A percentile compares a stretch with the other conserved stretches of the same genome.
These are phyloP conservation scores for Paracanthobrama guichenoti DNA, from an alignment of 2,113 vertebrate species.

Conservation along the genomic window DNA sequence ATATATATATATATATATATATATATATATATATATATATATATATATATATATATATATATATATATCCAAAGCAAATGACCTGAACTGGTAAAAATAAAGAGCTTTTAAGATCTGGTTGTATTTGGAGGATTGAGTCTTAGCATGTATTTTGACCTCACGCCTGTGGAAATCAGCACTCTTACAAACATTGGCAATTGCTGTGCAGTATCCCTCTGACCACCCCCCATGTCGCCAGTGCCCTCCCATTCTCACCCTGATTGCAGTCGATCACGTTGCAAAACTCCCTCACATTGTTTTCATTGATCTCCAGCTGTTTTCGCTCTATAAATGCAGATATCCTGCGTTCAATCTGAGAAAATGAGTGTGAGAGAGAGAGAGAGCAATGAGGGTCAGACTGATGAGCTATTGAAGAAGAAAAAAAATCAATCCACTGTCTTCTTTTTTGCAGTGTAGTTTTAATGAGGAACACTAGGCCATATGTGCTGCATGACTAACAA, in stretches of 20 bases:
- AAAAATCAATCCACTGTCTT: constrained; percentile 63
- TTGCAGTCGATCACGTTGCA: constrained; percentile 99
- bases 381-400: constrained; percentile 54
- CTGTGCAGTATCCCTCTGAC: constrained; percentile 70
- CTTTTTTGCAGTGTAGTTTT: constrained; percentile 56
- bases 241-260: constrained; percentile 89
- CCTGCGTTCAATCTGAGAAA: constrained; percentile 92
- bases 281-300: constrained; percentile 99
- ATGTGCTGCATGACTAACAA: constrained; percentile 40
- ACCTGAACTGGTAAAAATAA: neutral
- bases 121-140: neutral
- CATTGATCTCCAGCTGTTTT: constrained; percentile 99
- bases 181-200: constrained; percentile 79
- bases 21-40: too few species aligned
- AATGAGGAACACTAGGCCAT: constrained; percentile 55
- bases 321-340: constrained; percentile 99
- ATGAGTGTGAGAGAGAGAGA: constrained; percentile 56
- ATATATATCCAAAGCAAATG: neutral
- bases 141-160: constrained; percentile 69
- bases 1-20: too few species aligned
- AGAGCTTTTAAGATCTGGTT: neutral
- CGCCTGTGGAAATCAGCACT: constrained; percentile 77
- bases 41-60: too few species aligned
- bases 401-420: constrained; percentile 69
- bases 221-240: constrained; percentile 36